phyloP scores from a whole-genome alignment of 2,113 vertebrate genomes.

The Nerophis ophidion region DNA sequence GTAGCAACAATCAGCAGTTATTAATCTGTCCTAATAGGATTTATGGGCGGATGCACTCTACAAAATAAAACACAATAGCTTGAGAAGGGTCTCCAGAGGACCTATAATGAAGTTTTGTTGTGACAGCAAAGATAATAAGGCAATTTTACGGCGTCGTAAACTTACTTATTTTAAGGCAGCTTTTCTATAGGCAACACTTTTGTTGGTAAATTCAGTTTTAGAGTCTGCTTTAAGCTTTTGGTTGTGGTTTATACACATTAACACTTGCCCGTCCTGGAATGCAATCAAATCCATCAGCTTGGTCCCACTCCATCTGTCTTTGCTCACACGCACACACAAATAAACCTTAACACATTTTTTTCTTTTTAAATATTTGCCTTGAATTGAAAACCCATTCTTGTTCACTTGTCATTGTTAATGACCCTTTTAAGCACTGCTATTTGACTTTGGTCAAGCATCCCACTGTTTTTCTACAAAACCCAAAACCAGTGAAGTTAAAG shows the following conservation, averaged over 20 bases:
- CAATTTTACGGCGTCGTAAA: constrained; percentile 43
- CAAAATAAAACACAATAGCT: constrained; percentile 41
- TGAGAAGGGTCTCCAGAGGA: constrained; percentile 46
- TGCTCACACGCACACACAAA: not conserved
- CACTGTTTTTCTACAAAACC: too few species aligned
- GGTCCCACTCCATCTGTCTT: constrained; percentile 8
- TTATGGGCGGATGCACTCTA: constrained; percentile 40
- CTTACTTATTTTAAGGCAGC: constrained; percentile 34
- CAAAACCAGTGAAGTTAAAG: too few species aligned
- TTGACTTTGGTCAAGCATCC: not conserved
- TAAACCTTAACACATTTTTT: constrained; percentile 18
- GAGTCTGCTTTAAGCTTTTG: constrained; percentile 25
- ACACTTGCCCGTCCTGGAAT: constrained; percentile 18
- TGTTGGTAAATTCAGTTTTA: constrained; percentile 29
- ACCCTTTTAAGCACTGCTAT: constrained; percentile 3
- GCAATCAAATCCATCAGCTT: not conserved
- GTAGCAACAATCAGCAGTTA: constrained; percentile 4
- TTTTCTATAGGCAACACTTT: constrained; percentile 23
- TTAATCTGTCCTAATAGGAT: constrained; percentile 51
- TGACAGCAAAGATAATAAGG: constrained; percentile 51
- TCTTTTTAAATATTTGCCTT: constrained; percentile 23
- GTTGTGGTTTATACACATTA: constrained; percentile 34
- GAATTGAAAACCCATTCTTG: constrained; percentile 8
- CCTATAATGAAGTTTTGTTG: constrained; percentile 58
- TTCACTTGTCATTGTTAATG: constrained; percentile 9